phyloP scores from a whole-genome alignment of 1,140 invertebrate genomes.

The Nomia melanderi region DNA sequence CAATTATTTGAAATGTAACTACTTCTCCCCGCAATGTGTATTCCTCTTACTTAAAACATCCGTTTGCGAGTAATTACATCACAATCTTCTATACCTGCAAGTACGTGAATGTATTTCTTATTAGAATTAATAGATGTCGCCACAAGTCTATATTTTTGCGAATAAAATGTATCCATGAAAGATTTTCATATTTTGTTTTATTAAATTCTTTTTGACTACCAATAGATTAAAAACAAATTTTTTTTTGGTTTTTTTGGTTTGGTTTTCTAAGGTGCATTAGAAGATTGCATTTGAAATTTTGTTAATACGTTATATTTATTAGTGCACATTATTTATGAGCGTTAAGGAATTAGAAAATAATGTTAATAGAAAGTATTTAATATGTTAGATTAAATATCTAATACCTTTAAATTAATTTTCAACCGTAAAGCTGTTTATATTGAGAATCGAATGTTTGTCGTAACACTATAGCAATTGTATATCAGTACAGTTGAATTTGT shows the following conservation, averaged over 20 bases:
- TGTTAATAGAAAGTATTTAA: no score
- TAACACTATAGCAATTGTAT: no score
- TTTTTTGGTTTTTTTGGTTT: no score
- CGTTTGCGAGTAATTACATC: no score
- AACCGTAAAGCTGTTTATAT: conserved; percentile 10
- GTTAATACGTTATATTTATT: background rate
- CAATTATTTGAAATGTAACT: background rate
- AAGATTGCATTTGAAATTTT: conserved; percentile 7
- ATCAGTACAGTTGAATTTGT: conserved; percentile 10
- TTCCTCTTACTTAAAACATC: background rate
- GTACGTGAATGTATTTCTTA: background rate
- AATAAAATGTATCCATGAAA: background rate
- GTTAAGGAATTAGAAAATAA: no score
- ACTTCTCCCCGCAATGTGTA: background rate
- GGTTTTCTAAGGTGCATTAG: background rate
- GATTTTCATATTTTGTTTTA: background rate
- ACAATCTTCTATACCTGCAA: no score
- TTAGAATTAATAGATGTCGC: conserved; percentile 25
- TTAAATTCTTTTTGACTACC: background rate
- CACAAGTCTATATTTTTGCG: background rate
- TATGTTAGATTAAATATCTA: no score
- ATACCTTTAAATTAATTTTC: conserved; percentile 34
- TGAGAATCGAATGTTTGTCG: conserved; percentile 5
- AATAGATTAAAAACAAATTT: background rate
- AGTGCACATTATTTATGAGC: no score